Evolutionary conservation across 2,797 vertebrate species (phyloP).

Genomic region (Botia kubotai): DNA sequence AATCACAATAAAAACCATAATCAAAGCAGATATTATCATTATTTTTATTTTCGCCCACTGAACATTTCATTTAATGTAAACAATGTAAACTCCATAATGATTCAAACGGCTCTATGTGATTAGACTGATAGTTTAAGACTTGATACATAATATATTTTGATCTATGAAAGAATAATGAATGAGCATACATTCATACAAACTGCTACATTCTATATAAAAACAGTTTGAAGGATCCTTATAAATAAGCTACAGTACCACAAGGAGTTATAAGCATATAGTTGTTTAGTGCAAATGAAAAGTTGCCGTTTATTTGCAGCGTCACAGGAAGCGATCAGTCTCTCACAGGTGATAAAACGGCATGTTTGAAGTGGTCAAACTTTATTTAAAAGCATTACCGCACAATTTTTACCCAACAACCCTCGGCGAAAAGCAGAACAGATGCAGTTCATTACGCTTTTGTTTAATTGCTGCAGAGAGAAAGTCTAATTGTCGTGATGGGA

Average conservation of each 20-base stretch:
- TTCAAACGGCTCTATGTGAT: not conserved
- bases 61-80: not conserved
- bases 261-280: too few relatives aligned
- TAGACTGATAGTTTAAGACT: not conserved
- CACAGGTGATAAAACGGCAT: too few relatives aligned
- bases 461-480: not conserved
- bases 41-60: too few relatives aligned
- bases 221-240: not conserved
- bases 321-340: slow-evolving; percentile 16
- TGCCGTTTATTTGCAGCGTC: not conserved
- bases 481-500: slow-evolving; percentile 24
- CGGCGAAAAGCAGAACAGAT: not conserved
- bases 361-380: too few relatives aligned
- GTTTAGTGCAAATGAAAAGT: too few relatives aligned
- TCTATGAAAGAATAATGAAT: slow-evolving; percentile 37
- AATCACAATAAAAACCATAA: too few relatives aligned
- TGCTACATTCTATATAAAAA: not conserved
- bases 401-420: not conserved
- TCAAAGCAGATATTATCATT: too few relatives aligned
- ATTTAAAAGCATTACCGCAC: not conserved
- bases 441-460: slow-evolving; percentile 12
- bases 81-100: not conserved
- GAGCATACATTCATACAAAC: slow-evolving; percentile 10
- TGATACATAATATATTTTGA: slow-evolving; percentile 25
- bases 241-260: not conserved